Evolutionary conservation across 2,888 invertebrate genomes (phyloP).

Genomic region (Eueremaeus valkanovi): DNA sequence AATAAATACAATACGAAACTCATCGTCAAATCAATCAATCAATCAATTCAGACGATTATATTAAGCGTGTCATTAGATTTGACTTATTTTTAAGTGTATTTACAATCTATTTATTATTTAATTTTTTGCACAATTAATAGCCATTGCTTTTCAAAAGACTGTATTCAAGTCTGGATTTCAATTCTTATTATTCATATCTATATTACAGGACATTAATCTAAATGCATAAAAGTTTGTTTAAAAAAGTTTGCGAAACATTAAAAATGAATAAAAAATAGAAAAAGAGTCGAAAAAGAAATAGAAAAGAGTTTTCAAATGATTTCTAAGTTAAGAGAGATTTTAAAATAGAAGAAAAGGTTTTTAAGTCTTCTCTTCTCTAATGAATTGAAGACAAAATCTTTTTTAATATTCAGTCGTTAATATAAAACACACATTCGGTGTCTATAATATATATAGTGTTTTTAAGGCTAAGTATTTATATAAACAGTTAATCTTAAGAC

Average conservation of each 20-base stretch:
- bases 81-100: neutral
- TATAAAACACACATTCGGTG: neutral
- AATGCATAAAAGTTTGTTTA: slow-evolving; percentile 23
- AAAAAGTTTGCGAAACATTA: no score
- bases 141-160: slow-evolving; percentile 1
- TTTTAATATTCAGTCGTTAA: neutral
- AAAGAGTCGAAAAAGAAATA: neutral
- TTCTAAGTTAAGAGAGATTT: neutral
- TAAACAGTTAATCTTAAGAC: neutral
- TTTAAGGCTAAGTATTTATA: neutral
- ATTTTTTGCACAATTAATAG: slow-evolving; percentile 32
- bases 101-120: no score
- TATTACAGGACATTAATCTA: neutral
- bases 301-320: neutral
- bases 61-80: slow-evolving; percentile 3
- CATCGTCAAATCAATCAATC: neutral
- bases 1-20: slow-evolving; percentile 15
- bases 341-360: neutral
- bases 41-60: neutral
- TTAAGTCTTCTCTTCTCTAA: neutral
- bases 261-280: no score
- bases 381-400: neutral
- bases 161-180: slow-evolving; percentile 17
- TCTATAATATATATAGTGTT: no score
- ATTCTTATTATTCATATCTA: neutral